Evolutionary conservation across 2,797 vertebrate species (phyloP), one percentile per base, ranked within the genome.

Genomic region (Menidia menidia): DNA sequence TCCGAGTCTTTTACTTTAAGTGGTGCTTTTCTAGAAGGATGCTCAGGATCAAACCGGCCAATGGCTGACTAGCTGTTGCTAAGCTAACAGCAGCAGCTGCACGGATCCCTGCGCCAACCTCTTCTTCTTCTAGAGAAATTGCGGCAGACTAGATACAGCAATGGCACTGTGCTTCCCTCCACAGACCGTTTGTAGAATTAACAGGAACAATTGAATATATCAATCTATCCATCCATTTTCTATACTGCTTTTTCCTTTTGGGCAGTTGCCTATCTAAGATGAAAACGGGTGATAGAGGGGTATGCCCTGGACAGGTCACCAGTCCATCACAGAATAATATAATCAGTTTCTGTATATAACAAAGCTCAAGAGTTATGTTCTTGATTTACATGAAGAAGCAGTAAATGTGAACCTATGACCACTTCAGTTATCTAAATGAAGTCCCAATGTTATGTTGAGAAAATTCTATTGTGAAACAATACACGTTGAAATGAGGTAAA

Each of bases 11-110:
- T 77, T 75, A 73, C 68, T 84, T 81, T 74, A 63, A 72, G 71
- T 48, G 61, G 71, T 81, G 56, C 85, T 87, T 87, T 87, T 85
- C 84, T 78, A 69, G 81, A 87, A 86, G 83, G 89, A 89, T 92
- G 89, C 87, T 87, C 81, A 41, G 63, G 60, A 64, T 86, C 72
- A 55, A 70, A 78, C 78, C 62, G 76, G 64, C 82, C 75, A 79
- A 78, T 68, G 69, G 59, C 74, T 84, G 75, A 68, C 66, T 77
- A 67, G 68, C 76, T 75, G 62, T 71, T 69, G 73, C 68, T 59
- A 47, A 77, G 85, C 88, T 90, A 90, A 77, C 58, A 25, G 65
- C 48, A 43, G 58, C 52, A 52, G 87, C 88, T 88, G 79, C 80
- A 86, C 91, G 89, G 90, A 86, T 93, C 88, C 71, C 47, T 42